Evolutionary conservation across 2,888 invertebrate genomes (phyloP).

Genomic region (Cyaniris semiargus): DNA sequence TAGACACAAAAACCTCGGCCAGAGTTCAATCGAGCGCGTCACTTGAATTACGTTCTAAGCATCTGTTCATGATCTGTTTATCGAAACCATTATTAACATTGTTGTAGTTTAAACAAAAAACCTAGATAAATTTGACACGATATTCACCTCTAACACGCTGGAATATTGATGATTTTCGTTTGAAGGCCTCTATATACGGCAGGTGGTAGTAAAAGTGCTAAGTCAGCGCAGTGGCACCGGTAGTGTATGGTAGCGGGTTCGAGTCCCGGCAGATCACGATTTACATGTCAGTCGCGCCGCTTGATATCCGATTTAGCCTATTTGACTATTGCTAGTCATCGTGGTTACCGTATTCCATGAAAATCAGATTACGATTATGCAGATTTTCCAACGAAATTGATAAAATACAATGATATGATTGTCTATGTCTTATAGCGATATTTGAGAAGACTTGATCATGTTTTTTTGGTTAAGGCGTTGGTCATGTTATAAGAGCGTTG

Average conservation of each 20-base stretch:
- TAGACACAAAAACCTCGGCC: conserved; percentile 31
- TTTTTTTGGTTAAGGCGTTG: not conserved
- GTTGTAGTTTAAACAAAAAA: conserved; percentile 22
- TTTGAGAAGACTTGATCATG: not conserved
- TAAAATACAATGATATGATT: conserved; percentile 5
- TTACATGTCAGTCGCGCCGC: conserved; percentile 78
- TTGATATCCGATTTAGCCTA: conserved; percentile 70
- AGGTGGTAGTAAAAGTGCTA: conserved; percentile 71
- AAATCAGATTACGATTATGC: conserved; percentile 65
- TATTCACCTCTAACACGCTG: not conserved
- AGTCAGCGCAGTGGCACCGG: conserved; percentile 76
- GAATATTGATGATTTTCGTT: conserved; percentile 30
- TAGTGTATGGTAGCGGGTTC: conserved; percentile 75
- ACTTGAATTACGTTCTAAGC: conserved; percentile 34
- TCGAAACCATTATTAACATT: conserved; percentile 56
- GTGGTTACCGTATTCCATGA: conserved; percentile 51
- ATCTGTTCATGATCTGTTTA: conserved; percentile 48
- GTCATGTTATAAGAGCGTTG: too few relatives aligned
- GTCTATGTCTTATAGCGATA: not conserved
- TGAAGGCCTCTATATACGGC: conserved; percentile 45
- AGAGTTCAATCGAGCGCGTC: conserved; percentile 33
- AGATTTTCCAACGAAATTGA: conserved; percentile 46
- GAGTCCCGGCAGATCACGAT: conserved; percentile 74
- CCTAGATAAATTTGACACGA: not conserved
- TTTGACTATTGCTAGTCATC: conserved; percentile 61